Evolutionary conservation across 2,888 invertebrate species (phyloP), one percentile per base, ranked within the genome.

Genomic region (Troides aeacus): DNA sequence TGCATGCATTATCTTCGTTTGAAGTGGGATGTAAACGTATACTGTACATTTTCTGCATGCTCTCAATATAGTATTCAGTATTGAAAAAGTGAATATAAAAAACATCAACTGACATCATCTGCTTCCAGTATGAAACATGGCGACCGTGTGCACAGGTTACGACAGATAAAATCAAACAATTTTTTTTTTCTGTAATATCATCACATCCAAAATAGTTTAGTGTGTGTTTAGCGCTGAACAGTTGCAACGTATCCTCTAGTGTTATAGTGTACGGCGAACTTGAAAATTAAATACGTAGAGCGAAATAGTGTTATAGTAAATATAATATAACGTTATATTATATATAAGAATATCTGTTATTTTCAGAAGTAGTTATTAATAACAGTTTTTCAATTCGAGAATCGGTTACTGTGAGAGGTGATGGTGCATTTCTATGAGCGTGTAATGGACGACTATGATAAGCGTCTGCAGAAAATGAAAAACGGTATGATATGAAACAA

Each of bases 141-240:
- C 57, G 57, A 58, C 57, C 57, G 57, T 58, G 57, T 42, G 57
- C 21, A 17, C 59, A 18, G 12, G 65, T 65, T 59, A 39, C 65
- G 58, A 46, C 24, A n/a, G 24, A 50, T 66, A 39, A 64, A 66
- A 56, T 61, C 17, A 61, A 61, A 61, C 39, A 39, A 23, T 66
- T 66, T 66, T 66, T 66, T 66, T 53, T 30, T 30, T 30, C 30
- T 30, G 30, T 53, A 66, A 66, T 61, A 66, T 53, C 61, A 66
- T n/a, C 30, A 66, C 66, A 66, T 61, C 66, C 24, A 53, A 66
- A 66, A 66, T 66, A 66, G 66, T 61, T 61, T 61, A 66, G 66
- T 66, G 17, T 53, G 61, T 56, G 61, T 61, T 53, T 23, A 56
- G 60, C 61, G 21, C 36, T 60, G 66, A 18, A 6, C 30, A 36